phyloP scores from a whole-genome alignment of 2,113 vertebrate genomes.

The Bos indicus region DNA sequence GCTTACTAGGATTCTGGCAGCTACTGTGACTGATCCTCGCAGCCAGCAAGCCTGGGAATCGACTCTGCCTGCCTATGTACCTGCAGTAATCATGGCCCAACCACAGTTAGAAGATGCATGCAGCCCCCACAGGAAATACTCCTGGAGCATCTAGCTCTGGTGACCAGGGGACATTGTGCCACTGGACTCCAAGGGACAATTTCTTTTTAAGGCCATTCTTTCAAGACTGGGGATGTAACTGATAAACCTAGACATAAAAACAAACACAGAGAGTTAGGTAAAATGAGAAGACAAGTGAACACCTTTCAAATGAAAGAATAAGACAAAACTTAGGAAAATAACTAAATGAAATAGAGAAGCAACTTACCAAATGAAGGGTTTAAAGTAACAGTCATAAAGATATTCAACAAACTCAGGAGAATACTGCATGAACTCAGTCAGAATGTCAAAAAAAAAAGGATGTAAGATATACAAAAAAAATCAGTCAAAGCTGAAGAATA shows the following conservation, averaged over 20 bases:
- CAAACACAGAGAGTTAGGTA: not conserved
- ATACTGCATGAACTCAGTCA: not conserved
- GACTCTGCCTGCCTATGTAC: not conserved
- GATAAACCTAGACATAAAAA: not conserved
- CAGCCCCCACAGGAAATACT: not conserved
- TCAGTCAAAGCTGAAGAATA: not conserved
- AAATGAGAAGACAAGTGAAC: not conserved
- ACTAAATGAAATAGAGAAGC: not conserved
- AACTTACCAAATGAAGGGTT: not conserved
- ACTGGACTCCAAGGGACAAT: not conserved
- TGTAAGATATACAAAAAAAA: not conserved
- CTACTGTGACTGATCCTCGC: not conserved
- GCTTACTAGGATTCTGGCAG: not conserved
- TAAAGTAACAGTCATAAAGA: not conserved
- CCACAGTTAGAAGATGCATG: not conserved
- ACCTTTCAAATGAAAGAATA: not conserved
- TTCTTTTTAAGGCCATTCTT: not conserved
- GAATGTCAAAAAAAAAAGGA: not conserved
- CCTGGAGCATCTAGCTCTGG: not conserved
- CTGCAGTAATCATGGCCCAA: not conserved
- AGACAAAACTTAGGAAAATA: not conserved
- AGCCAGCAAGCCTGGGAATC: not conserved
- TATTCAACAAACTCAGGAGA: not conserved
- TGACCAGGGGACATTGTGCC: not conserved
- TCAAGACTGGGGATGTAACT: not conserved